Percentiles rank a stretch among this genome's conserved stretches.
These are phyloP conservation scores for Dastarcus helophoroides DNA, from an alignment of 2,888 invertebrate species.

Conservation along the genomic window DNA sequence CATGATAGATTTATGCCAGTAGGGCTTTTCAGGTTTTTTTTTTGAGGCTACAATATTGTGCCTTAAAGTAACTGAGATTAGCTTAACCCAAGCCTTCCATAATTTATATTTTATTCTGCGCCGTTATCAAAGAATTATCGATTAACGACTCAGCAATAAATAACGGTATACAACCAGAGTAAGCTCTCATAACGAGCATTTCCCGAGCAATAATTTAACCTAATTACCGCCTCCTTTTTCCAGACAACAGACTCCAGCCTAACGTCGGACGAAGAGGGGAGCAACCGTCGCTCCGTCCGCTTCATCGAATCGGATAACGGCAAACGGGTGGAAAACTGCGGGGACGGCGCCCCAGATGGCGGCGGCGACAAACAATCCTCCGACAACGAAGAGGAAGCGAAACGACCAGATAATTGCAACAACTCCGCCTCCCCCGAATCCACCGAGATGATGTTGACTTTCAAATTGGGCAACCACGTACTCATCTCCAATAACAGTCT, in stretches of 20 bases:
- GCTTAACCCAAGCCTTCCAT: too few species aligned
- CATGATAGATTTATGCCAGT: too few species aligned
- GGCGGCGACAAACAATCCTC: conserved; percentile 20
- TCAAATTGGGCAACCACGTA: conserved; percentile 45
- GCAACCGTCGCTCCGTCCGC: conserved; percentile 51
- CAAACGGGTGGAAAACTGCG: conserved; percentile 28
- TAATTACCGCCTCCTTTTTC: too few species aligned
- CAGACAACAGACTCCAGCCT: conserved; percentile 25
- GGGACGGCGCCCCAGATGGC: conserved; percentile 37
- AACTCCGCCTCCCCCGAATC: conserved; percentile 30
- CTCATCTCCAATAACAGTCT: conserved; percentile 45
- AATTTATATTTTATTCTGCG: too few species aligned
- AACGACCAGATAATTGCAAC: conserved; percentile 12
- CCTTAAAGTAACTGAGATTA: too few species aligned
- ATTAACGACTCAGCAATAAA: too few species aligned
- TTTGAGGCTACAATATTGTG: too few species aligned
- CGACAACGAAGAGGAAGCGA: conserved; percentile 11
- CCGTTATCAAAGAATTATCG: too few species aligned
- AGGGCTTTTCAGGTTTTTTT: too few species aligned
- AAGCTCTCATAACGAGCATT: too few species aligned
- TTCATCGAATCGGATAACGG: conserved; percentile 45
- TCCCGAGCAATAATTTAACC: too few species aligned
- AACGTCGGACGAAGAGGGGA: conserved; percentile 45
- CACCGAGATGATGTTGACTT: conserved; percentile 43
- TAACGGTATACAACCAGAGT: too few species aligned